These are phyloP conservation scores for Chironomus striatipennis DNA, from an alignment of 1,140 invertebrate species.

Conservation along the genomic window DNA sequence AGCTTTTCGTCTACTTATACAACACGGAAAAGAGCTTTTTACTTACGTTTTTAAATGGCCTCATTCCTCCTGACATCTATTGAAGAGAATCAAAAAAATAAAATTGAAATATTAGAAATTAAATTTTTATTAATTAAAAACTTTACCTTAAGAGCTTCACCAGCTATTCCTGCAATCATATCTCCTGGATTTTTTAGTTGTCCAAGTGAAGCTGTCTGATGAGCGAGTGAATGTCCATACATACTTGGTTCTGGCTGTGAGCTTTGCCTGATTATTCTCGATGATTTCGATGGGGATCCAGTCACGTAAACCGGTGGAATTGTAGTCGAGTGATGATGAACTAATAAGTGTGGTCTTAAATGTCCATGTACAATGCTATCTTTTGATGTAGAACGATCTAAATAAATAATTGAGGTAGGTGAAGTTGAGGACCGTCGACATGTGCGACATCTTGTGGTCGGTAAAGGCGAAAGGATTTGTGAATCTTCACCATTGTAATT, in stretches of 20 bases:
- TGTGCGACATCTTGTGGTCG: background rate
- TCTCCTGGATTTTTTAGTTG: slow-evolving; percentile 73
- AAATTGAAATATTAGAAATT: background rate
- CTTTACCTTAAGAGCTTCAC: slow-evolving; percentile 45
- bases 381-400: slow-evolving; percentile 12
- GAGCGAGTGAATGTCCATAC: slow-evolving; percentile 47
- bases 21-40: background rate
- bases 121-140: background rate
- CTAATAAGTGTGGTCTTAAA: slow-evolving; percentile 16
- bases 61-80: slow-evolving; percentile 90
- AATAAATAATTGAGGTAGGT: slow-evolving; percentile 12
- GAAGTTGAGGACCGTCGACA: background rate
- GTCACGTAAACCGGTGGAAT: slow-evolving; percentile 25
- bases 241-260: slow-evolving; percentile 77
- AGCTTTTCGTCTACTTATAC: background rate
- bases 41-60: slow-evolving; percentile 83
- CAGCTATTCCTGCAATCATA: slow-evolving; percentile 90
- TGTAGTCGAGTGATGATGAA: slow-evolving; percentile 29
- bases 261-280: slow-evolving; percentile 81
- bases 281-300: slow-evolving; percentile 48
- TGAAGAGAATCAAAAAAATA: slow-evolving; percentile 49
- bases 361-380: slow-evolving; percentile 5
- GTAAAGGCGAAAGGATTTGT: background rate
- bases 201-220: slow-evolving; percentile 57
- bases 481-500: background rate